Conservation (phyloP, 2,888 invertebrate species). For the Parnassius mnemosyne region DNA sequence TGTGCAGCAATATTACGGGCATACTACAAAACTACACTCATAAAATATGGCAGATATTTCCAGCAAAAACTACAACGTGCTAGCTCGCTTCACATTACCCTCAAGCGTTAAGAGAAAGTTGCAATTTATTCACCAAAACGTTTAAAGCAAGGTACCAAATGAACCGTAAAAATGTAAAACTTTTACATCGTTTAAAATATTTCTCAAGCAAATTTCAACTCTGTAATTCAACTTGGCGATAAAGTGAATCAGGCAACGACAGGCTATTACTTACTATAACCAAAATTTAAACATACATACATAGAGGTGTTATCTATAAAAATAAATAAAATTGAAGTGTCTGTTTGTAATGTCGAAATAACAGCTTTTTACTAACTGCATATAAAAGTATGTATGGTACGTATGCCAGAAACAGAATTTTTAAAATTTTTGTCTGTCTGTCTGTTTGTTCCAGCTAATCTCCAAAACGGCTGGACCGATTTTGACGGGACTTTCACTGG, state of each 20-base stretch:
- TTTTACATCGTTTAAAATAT: slow-evolving; percentile 13
- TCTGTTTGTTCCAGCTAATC: too few species aligned
- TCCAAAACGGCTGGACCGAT: too few species aligned
- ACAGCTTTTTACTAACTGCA: too few species aligned
- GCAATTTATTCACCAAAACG: slow-evolving; percentile 18
- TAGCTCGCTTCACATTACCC: slow-evolving; percentile 16
- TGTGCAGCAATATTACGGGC: too few species aligned
- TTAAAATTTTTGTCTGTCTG: too few species aligned
- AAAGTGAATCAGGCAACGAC: slow-evolving; percentile 4
- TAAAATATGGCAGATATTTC: background rate
- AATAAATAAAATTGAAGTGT: too few species aligned
- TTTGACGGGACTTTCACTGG: too few species aligned
- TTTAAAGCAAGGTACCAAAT: slow-evolving; percentile 3
- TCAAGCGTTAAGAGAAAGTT: slow-evolving; percentile 14
- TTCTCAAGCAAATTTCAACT: background rate
- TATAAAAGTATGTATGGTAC: too few species aligned
- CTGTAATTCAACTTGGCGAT: slow-evolving; percentile 8
- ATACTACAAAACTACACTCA: background rate
- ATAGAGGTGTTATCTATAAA: background rate
- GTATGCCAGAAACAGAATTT: too few species aligned
- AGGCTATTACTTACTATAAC: too few species aligned
- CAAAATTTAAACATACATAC: too few species aligned
- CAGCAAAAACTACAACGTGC: slow-evolving; percentile 3
- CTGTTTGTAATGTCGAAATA: too few species aligned
- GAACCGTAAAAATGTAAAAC: slow-evolving; percentile 12